Percentiles rank a stretch among this genome's conserved stretches.
Evolutionary conservation across 2,888 invertebrate species (phyloP).

Genomic region (Drosophila prostipennis): DNA sequence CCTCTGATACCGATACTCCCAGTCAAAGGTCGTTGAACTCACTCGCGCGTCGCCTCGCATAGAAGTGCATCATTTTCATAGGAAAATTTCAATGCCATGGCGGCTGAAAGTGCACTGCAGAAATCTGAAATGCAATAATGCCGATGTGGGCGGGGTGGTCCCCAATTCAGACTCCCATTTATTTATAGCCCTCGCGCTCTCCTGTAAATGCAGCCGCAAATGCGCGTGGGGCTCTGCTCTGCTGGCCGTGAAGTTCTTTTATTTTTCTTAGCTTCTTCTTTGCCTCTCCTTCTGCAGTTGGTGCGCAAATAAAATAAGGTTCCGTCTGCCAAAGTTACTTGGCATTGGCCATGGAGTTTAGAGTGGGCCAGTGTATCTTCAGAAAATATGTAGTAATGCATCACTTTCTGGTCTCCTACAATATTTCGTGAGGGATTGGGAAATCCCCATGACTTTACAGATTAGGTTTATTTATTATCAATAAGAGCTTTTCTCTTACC

Average conservation of each 20-base stretch:
- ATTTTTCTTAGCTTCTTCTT: constrained; percentile 25
- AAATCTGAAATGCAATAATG: constrained; percentile 54
- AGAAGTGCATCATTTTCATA: constrained; percentile 71
- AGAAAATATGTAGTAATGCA: no score
- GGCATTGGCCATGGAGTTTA: constrained; percentile 48
- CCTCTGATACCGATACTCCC: constrained; percentile 25
- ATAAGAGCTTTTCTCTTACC: background rate
- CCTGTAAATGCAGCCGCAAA: constrained; percentile 42
- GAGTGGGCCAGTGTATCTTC: constrained; percentile 32
- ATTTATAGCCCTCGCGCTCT: constrained; percentile 57
- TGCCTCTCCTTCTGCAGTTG: constrained; percentile 22
- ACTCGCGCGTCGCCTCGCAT: constrained; percentile 45
- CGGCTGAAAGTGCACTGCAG: constrained; percentile 27
- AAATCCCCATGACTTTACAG: background rate
- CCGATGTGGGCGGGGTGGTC: constrained; percentile 52
- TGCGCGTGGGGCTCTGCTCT: constrained; percentile 59
- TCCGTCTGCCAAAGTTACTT: constrained; percentile 43
- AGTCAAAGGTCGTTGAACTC: constrained; percentile 82
- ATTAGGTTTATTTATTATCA: background rate
- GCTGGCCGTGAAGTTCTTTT: constrained; percentile 71
- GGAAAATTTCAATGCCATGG: constrained; percentile 81
- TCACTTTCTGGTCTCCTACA: background rate
- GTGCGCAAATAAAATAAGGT: constrained; percentile 57
- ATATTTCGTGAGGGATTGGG: background rate
- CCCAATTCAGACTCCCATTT: constrained; percentile 49